phyloP scores from a whole-genome alignment of 2,113 vertebrate genomes.

The Oryzias melastigma region DNA sequence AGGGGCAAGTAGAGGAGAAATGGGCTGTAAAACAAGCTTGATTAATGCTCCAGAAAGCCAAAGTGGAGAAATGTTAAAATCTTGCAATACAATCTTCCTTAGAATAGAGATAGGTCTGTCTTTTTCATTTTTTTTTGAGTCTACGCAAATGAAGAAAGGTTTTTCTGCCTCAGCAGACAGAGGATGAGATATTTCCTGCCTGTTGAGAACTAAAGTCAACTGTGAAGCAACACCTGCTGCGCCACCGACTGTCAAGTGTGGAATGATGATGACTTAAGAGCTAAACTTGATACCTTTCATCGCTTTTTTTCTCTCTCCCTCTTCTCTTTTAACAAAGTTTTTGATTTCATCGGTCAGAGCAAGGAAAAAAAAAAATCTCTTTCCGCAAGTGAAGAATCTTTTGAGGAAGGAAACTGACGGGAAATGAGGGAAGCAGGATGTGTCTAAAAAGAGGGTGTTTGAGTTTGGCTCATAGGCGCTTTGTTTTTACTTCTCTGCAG shows the following conservation, averaged over 20 bases:
- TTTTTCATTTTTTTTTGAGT: not conserved
- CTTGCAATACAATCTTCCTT: constrained; percentile 1
- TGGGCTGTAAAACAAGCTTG: constrained; percentile 46
- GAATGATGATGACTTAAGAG: too few species aligned
- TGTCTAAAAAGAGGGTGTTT: constrained; percentile 46
- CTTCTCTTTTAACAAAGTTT: not conserved
- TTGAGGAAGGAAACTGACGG: constrained; percentile 50
- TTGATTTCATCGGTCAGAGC: constrained; percentile 1
- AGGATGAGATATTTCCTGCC: constrained; percentile 5
- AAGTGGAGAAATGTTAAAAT: constrained; percentile 12
- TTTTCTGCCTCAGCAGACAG: constrained; percentile 7
- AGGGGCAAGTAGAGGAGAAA: constrained; percentile 33
- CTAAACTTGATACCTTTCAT: not conserved
- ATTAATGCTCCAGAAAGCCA: constrained; percentile 38
- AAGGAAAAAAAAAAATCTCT: constrained; percentile 7
- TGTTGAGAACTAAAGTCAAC: not conserved
- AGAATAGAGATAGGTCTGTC: not conserved
- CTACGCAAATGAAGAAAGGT: not conserved
- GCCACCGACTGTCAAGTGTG: not conserved
- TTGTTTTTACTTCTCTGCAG: constrained; percentile 46
- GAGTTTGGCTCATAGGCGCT: constrained; percentile 34
- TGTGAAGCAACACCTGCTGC: not conserved
- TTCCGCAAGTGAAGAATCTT: constrained; percentile 44
- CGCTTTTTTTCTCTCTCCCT: not conserved
- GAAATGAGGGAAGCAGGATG: constrained; percentile 62